Percentiles rank a stretch among this genome's conserved stretches.
Conservation (phyloP, 2,888 invertebrate species). For the Melinopterus prodromus region DNA sequence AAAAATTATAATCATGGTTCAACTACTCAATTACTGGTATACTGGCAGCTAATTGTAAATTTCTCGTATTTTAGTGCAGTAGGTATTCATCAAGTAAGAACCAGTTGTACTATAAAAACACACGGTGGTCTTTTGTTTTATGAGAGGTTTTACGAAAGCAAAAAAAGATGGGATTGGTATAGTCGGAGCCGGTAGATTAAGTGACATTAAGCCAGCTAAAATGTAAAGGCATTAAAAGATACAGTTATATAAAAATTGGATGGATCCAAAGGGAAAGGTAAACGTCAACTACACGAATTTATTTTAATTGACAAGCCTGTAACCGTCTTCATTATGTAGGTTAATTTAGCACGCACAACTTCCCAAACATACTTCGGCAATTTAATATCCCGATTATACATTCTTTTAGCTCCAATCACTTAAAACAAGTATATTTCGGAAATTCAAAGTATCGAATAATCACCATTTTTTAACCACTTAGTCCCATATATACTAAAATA, state of each 20-base stretch:
- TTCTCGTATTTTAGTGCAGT: too few relatives aligned
- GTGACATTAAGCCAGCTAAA: not conserved
- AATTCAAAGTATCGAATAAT: not conserved
- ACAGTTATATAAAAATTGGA: not conserved
- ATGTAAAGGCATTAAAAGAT: not conserved
- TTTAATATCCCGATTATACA: not conserved
- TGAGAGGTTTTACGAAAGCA: not conserved
- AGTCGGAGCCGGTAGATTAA: not conserved
- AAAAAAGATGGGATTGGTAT: not conserved
- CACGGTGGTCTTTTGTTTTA: not conserved
- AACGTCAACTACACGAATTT: not conserved
- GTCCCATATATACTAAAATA: too few relatives aligned
- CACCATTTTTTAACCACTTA: not conserved
- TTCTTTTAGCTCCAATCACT: not conserved
- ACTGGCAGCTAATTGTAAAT: too few relatives aligned
- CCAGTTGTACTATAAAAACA: not conserved
- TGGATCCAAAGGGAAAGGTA: not conserved
- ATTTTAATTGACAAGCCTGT: not conserved
- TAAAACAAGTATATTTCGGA: not conserved
- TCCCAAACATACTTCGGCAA: not conserved
- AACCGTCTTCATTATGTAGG: conserved; percentile 4
- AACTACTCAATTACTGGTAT: too few relatives aligned
- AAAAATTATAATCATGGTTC: too few relatives aligned
- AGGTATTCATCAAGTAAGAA: too few relatives aligned
- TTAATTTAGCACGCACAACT: not conserved